phyloP scores from a whole-genome alignment of 2,888 invertebrate species.

The Dryomyza anilis region DNA sequence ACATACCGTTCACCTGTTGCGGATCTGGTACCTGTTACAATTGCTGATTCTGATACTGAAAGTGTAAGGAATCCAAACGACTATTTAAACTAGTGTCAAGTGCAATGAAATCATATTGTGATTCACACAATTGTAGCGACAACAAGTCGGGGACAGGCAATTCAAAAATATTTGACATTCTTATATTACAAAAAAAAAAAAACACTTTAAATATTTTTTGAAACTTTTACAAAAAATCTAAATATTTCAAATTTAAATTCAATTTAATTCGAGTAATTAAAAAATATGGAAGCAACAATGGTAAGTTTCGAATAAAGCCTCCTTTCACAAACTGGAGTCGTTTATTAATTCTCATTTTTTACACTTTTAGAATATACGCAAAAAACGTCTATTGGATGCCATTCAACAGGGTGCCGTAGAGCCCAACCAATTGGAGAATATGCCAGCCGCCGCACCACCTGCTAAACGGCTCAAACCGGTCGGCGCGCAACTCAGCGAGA shows the following conservation, averaged over 20 bases:
- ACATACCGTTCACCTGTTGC: too few relatives aligned
- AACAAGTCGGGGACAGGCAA: too few relatives aligned
- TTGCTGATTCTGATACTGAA: not conserved
- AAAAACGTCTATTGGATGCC: conserved; percentile 23
- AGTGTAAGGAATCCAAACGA: not conserved
- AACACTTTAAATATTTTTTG: not conserved
- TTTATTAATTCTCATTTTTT: not conserved
- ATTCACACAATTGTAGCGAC: not conserved
- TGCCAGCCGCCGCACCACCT: not conserved
- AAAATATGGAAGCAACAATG: not conserved
- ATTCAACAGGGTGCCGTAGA: not conserved
- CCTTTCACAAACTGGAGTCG: not conserved
- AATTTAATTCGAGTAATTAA: too few relatives aligned
- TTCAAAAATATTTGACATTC: too few relatives aligned
- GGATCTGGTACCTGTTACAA: too few relatives aligned
- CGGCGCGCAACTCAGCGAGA: not conserved
- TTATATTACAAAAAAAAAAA: not conserved
- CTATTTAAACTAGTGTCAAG: not conserved
- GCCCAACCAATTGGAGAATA: not conserved
- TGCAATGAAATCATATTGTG: not conserved
- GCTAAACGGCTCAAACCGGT: not conserved
- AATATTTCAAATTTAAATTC: too few relatives aligned
- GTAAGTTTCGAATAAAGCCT: conserved; percentile 8
- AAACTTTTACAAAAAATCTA: not conserved
- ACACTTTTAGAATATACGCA: conserved; percentile 23